Evolutionary conservation across 1,140 invertebrate genomes (phyloP), one percentile per base, ranked within the genome.

Genomic region (Dendrolimus kikuchii): DNA sequence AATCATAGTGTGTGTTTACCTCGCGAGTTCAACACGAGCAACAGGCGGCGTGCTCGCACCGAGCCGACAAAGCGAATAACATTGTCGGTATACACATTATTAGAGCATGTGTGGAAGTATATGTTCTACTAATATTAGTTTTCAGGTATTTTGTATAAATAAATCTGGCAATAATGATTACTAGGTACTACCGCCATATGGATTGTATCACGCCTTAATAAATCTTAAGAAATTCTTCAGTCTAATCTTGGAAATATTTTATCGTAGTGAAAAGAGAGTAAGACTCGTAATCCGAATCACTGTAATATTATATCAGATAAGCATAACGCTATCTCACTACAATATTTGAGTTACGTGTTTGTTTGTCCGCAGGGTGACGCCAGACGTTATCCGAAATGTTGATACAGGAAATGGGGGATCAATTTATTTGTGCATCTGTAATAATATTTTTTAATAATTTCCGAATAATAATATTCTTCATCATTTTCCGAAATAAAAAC

Each of bases 271-370:
- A 23, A 23, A 23, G 23, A 23, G 23, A 23, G 23, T 23, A 23
- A 23, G 23, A 23, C 36, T 46, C 36, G 36, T 36, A 50, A 36
- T 37, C 50, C 45, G 50, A 51, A 51, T 51, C 50, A 51, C 4
- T 45, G 41, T n/a, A 45, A 40, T 8, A 9, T 23, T 44, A 42
- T 45, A 51, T 39, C 37, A 51, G 50, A 51, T 51, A 51, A 51
- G 51, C n/a, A 23, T 23, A 23, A 23, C 23, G 23, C 23, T 44
- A 53, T 53, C 40, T 53, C 45, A 38, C 39, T 47, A 53, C 44
- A 52, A 46, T 52, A 52, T 52, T 52, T 53, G 51, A 53, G 46
- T 46, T 40, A 38, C 46, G 45, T 53, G 51, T 52, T 52, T 46
- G 40, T 39, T 9, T 36, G 43, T 41, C 38, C 36, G 38, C 39